Evolutionary conservation across 2,888 invertebrate genomes (phyloP).

Genomic region (Synergus japonicus): DNA sequence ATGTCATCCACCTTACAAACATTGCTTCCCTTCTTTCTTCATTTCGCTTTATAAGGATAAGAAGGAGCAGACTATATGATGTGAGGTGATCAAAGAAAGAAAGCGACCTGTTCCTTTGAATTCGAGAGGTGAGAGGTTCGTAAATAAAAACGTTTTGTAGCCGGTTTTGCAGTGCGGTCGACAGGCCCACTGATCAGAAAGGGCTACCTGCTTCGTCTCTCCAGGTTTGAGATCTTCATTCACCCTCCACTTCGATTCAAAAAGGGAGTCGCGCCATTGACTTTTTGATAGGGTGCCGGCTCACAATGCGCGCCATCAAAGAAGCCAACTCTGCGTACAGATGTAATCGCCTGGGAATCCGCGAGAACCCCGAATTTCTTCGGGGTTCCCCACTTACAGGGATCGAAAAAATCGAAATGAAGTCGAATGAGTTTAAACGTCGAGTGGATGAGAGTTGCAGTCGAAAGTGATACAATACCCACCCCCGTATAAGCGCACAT

Average conservation of each 20-base stretch:
- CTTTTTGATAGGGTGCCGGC: slow-evolving; percentile 48
- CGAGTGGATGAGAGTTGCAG: slow-evolving; percentile 47
- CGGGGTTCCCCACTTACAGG: slow-evolving; percentile 41
- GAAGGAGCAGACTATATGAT: slow-evolving; percentile 42
- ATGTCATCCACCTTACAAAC: neutral
- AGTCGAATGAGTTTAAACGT: slow-evolving; percentile 38
- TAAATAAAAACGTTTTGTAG: slow-evolving; percentile 70
- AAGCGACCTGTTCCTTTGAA: slow-evolving; percentile 44
- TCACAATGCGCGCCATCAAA: slow-evolving; percentile 54
- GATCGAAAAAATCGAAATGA: slow-evolving; percentile 43
- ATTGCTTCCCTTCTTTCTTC: neutral
- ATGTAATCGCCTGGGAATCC: slow-evolving; percentile 76
- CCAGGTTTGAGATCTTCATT: slow-evolving; percentile 67
- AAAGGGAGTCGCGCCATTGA: slow-evolving; percentile 57
- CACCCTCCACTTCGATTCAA: slow-evolving; percentile 44
- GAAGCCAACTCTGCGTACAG: slow-evolving; percentile 60
- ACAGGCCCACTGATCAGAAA: slow-evolving; percentile 65
- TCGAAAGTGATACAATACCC: slow-evolving; percentile 48
- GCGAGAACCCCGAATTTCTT: slow-evolving; percentile 61
- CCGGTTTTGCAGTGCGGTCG: slow-evolving; percentile 69
- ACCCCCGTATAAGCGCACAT: slow-evolving; percentile 43
- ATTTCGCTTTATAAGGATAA: neutral
- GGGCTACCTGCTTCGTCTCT: slow-evolving; percentile 62
- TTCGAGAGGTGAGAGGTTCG: slow-evolving; percentile 47
- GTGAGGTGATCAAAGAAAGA: slow-evolving; percentile 52